Evolutionary conservation across 2,888 invertebrate species (phyloP).

Genomic region (Neoscelio sp.): DNA sequence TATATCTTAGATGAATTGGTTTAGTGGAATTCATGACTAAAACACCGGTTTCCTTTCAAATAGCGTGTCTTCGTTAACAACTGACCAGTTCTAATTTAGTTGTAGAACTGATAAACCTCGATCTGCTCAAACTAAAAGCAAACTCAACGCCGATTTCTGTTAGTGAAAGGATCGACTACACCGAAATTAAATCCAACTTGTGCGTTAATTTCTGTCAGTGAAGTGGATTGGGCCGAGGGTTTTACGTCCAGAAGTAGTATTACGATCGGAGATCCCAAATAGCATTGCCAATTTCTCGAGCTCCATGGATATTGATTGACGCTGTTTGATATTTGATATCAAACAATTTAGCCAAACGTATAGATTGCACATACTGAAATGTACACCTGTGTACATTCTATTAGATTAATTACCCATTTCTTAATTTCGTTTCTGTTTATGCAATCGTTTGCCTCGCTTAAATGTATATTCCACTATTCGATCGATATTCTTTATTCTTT

Average conservation of each 20-base stretch:
- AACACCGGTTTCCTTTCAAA: slow-evolving; percentile 64
- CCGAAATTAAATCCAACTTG: slow-evolving; percentile 71
- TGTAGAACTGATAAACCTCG: slow-evolving; percentile 69
- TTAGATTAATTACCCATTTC: slow-evolving; percentile 54
- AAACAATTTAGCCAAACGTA: slow-evolving; percentile 65
- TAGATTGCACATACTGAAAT: slow-evolving; percentile 52
- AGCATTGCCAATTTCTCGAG: slow-evolving; percentile 61
- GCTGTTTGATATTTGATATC: slow-evolving; percentile 66
- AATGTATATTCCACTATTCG: no score
- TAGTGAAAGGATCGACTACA: slow-evolving; percentile 68
- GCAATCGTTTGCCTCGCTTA: slow-evolving; percentile 12
- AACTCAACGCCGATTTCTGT: slow-evolving; percentile 68
- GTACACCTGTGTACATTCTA: slow-evolving; percentile 38
- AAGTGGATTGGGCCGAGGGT: slow-evolving; percentile 59
- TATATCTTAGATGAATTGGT: slow-evolving; percentile 46
- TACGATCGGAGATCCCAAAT: slow-evolving; percentile 59
- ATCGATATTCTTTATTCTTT: no score
- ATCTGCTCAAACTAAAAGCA: slow-evolving; percentile 67
- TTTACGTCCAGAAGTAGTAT: slow-evolving; percentile 65
- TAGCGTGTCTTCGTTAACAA: slow-evolving; percentile 68
- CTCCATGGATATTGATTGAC: slow-evolving; percentile 60
- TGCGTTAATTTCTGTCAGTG: slow-evolving; percentile 71
- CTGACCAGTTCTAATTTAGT: slow-evolving; percentile 70
- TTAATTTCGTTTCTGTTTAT: slow-evolving; percentile 17
- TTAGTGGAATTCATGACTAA: slow-evolving; percentile 49